A percentile compares a stretch with the other conserved stretches of the same genome.
phyloP scores from a whole-genome alignment of 2,113 vertebrate species.

The Isichthys henryi region DNA sequence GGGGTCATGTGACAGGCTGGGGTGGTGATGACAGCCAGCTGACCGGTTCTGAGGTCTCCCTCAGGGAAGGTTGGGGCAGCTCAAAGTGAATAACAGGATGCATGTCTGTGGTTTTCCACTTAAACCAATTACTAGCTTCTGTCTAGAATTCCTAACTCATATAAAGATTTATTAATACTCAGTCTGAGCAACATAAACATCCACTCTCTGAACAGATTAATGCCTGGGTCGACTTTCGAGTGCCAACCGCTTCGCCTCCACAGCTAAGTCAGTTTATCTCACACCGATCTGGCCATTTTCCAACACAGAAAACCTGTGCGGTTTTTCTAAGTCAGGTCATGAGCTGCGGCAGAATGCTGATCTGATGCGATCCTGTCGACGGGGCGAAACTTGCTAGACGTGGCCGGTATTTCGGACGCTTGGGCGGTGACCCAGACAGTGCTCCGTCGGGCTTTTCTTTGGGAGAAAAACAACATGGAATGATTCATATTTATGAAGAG shows the following conservation, averaged over 20 bases:
- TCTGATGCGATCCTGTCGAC: not conserved
- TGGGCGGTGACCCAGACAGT: not conserved
- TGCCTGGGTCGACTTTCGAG: not conserved
- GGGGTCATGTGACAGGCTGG: not conserved
- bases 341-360: not conserved
- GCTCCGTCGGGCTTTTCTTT: not conserved
- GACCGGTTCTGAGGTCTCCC: not conserved
- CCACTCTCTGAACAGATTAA: not conserved
- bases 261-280: not conserved
- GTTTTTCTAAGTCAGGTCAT: not conserved
- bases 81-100: not conserved
- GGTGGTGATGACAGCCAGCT: not conserved
- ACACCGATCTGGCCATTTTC: not conserved
- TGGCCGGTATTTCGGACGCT: not conserved
- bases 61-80: not conserved
- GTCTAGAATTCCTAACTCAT: not conserved
- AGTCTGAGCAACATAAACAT: not conserved
- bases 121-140: not conserved
- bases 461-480: not conserved
- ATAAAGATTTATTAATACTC: not conserved
- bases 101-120: not conserved
- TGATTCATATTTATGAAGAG: conserved; percentile 7
- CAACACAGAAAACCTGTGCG: not conserved
- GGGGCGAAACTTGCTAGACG: not conserved
- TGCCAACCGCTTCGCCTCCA: not conserved